phyloP scores from a whole-genome alignment of 2,888 invertebrate species.

The Torymus aiolomorphi region DNA sequence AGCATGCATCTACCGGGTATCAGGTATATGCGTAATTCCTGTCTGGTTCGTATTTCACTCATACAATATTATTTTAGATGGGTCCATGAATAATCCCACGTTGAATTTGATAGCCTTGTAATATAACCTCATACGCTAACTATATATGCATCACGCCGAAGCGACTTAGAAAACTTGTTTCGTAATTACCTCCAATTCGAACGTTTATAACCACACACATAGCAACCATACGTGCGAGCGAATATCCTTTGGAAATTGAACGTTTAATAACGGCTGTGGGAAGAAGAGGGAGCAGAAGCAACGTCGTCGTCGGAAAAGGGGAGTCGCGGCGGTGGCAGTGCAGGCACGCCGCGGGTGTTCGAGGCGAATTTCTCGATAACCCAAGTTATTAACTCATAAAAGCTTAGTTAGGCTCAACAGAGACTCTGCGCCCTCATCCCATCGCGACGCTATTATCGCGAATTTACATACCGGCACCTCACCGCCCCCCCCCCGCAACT shows the following conservation, averaged over 20 bases:
- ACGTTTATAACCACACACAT: not conserved
- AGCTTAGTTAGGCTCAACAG: conserved; percentile 69
- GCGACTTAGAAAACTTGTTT: conserved; percentile 1
- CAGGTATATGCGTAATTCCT: too few species aligned
- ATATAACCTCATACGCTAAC: too few species aligned
- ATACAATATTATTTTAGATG: too few species aligned
- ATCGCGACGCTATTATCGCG: conserved; percentile 69
- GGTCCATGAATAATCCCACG: too few species aligned
- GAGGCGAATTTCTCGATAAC: conserved; percentile 73
- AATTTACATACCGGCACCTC: conserved; percentile 71
- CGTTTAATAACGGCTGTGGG: conserved; percentile 37
- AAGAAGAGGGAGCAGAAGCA: not conserved
- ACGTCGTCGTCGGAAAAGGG: not conserved
- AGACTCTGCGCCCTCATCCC: not conserved
- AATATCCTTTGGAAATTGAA: conserved; percentile 34
- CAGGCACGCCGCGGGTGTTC: conserved; percentile 23
- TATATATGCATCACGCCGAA: too few species aligned
- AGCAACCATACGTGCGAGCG: not conserved
- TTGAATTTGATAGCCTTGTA: too few species aligned
- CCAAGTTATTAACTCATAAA: conserved; percentile 75
- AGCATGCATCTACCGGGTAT: too few species aligned
- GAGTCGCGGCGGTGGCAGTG: not conserved
- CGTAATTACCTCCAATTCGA: not conserved
- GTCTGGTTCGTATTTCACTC: too few species aligned
- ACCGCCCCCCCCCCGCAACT: conserved; percentile 25